A percentile compares a stretch with the other conserved stretches of the same genome.
These are phyloP conservation scores for Chaetorhynchus papuensis DNA, from an alignment of 2,113 vertebrate species.

Conservation along the genomic window DNA sequence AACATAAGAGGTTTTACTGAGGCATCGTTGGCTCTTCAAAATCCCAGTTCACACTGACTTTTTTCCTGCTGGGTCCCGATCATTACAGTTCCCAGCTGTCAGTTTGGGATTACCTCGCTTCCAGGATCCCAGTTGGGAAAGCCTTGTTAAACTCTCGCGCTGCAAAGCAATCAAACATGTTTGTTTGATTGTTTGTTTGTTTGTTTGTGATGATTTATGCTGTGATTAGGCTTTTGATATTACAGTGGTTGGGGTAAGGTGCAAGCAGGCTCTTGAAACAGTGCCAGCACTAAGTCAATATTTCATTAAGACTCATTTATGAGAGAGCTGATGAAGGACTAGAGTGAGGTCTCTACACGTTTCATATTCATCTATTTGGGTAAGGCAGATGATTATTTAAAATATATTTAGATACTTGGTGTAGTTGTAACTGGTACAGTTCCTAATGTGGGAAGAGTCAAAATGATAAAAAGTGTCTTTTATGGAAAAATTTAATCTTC, in stretches of 20 bases:
- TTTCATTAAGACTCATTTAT: conserved; percentile 48
- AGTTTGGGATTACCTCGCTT: neutral
- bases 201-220: conserved; percentile 40
- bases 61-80: neutral
- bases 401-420: neutral
- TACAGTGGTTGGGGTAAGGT: conserved; percentile 32
- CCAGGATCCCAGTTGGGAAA: conserved; percentile 19
- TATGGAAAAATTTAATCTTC: neutral
- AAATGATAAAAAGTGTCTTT: neutral
- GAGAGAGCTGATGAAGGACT: neutral
- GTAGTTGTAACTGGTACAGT: neutral
- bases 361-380: neutral
- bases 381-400: neutral
- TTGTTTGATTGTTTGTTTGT: conserved; percentile 43
- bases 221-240: conserved; percentile 42
- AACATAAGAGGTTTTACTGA: neutral
- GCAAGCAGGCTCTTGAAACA: conserved; percentile 32
- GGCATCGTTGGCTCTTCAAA: neutral
- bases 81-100: conserved; percentile 2
- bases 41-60: neutral
- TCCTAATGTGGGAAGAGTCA: neutral
- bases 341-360: neutral
- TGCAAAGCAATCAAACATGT: conserved; percentile 25
- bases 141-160: neutral
- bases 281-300: conserved; percentile 48